Base-by-base conservation (phyloP, 2,113 vertebrate genomes). In the Syngnathus floridae region DNA sequence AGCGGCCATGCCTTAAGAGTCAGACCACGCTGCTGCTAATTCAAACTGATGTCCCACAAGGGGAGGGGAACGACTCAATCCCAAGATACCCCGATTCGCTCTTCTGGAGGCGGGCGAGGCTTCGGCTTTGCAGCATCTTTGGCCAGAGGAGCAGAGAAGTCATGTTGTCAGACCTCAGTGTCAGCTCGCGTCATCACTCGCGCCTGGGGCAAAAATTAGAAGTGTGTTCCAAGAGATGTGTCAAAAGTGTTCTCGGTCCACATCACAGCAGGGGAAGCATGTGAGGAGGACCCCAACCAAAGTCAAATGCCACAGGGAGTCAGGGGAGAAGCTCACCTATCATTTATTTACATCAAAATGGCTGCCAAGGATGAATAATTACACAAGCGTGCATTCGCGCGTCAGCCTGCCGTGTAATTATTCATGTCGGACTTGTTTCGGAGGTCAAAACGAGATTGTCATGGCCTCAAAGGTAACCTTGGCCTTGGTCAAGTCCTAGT, bases 211-310 rank as follows among this genome's bases (percentile, higher is more conserved):
- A 76, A 79, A 84, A 90, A 92, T 90, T 88, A 89, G 79, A 79
- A 80, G 80, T 80, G 78, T 80, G 67, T 85, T 86, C 77, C 76
- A 14, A 78, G 86, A 90, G 84, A 90, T 77, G 84, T 90, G 90
- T 91, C 89, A 90, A 67, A 88, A 86, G 81, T 73, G 83, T 83
- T 90, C 86, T 87, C 69, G 70, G 86, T 89, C 87, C 83, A 87
- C 82, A 85, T 90, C 86, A 83, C 83, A 77, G 78, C 73, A 57
- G 66, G 71, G 82, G 16, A 66, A 86, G 66, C 48, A 77, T 73
- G 83, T 59, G 10, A 69, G 71, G 70, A 75, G 72, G 64, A 80
- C 75, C 73, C 21, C 49, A 74, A 83, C 74, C 85, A 87, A 87
- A 88, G 86, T 82, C 84, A 87, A 83, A 88, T 8, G 75, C 82